Percentiles rank a stretch among this genome's conserved stretches.
phyloP scores from a whole-genome alignment of 1,140 invertebrate genomes.

The Drosophila truncata region DNA sequence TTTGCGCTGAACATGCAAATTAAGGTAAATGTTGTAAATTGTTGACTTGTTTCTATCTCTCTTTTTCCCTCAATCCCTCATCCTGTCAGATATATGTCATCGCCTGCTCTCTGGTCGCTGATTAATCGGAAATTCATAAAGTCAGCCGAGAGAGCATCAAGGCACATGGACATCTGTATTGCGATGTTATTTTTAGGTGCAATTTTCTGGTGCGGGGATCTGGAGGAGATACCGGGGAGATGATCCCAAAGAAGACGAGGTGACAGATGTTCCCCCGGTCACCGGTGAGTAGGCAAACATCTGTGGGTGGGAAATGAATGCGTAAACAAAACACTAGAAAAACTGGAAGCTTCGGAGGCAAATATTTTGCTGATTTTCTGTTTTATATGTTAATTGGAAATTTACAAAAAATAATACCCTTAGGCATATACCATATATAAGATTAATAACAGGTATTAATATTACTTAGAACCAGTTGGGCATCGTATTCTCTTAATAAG shows the following conservation, averaged over 20 bases:
- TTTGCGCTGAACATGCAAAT: slow-evolving; percentile 74
- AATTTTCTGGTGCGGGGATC: not conserved
- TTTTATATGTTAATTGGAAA: not conserved
- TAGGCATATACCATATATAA: not conserved
- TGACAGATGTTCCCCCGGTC: slow-evolving; percentile 29
- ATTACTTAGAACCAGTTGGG: not conserved
- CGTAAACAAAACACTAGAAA: slow-evolving; percentile 22
- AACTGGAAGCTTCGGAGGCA: not conserved
- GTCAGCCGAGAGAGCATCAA: not conserved
- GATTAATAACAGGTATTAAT: not conserved
- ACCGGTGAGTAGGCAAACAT: slow-evolving; percentile 6
- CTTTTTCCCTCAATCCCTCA: slow-evolving; percentile 53
- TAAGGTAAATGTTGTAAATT: slow-evolving; percentile 77
- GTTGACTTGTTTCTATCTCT: slow-evolving; percentile 30
- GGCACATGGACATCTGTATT: slow-evolving; percentile 13
- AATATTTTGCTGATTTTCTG: not conserved
- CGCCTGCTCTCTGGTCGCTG: slow-evolving; percentile 48
- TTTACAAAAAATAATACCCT: not conserved
- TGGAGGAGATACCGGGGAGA: not conserved
- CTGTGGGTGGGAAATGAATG: slow-evolving; percentile 13
- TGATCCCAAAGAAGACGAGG: slow-evolving; percentile 3
- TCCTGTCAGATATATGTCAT: slow-evolving; percentile 78
- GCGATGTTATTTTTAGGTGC: slow-evolving; percentile 19
- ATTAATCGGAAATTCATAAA: slow-evolving; percentile 74
- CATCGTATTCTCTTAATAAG: not conserved